Base-by-base conservation (phyloP, 2,113 vertebrate species). In the Oreocharis arfaki region DNA sequence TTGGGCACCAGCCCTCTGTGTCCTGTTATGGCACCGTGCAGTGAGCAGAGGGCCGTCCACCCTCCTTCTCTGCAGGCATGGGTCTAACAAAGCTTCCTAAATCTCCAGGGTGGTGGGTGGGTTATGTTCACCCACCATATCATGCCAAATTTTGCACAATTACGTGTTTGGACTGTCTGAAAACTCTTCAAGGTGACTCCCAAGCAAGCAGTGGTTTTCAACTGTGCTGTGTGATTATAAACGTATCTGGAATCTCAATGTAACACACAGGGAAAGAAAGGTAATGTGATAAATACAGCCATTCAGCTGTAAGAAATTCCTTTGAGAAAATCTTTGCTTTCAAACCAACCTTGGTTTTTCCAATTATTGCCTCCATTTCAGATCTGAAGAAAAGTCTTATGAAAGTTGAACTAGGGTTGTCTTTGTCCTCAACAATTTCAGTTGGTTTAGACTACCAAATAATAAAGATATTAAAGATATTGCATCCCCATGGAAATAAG, bases 251-350 rank as follows among this genome's bases (percentile, higher is more conserved):
- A 87, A 27, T 21, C 26, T 86, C 42, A 71, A 68, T 24, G 52
- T 46, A 65, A 41, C 13, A 42, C 7, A 13, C 4, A 16, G 33
- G 7, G 9, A 0, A 0, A 6, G 65, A 87, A 67, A 41, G 4
- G 9, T 11, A 22, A 16, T 37, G 13, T 16, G 9, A 44, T 32
- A 84, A 60, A 63, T 63, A 44, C 35, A 88, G 7, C 16, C 27
- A 33, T 10, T 28, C 9, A 60, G 24, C 13, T 14, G 14, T 16
- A 64, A 76, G 39, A 60, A 80, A 56, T 73, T 53, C 9, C 20
- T 64, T 35, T 32, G 13, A 73, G 52, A 86, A 91, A 80, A 69
- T 15, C 3, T 56, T 49, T 27, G 21, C 60, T 84, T 84, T 26
- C 39, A 76, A 73, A 16, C 13, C 13, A 71, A 23, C 6, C 18